phyloP scores from a whole-genome alignment of 64 coral and sea anemone genomes.

The Stylophora pistillata region DNA sequence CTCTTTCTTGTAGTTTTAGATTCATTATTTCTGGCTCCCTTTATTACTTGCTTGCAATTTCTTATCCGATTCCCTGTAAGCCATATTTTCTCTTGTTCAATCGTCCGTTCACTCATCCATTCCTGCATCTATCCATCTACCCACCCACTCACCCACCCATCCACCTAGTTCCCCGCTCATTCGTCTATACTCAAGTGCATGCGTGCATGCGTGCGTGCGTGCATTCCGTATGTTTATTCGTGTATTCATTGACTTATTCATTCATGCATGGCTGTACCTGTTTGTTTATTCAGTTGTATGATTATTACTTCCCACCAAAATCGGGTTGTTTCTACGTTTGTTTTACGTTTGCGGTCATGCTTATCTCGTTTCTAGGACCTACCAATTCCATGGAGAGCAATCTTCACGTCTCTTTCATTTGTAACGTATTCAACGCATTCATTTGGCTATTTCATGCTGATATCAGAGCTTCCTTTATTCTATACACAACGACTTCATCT shows the following conservation, averaged over 20 bases:
- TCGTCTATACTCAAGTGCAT: too few species aligned
- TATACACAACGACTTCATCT: not conserved
- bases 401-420: not conserved
- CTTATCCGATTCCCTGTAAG: too few species aligned
- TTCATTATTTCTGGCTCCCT: too few species aligned
- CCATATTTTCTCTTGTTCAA: not conserved
- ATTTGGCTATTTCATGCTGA: not conserved
- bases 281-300: not conserved
- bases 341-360: not conserved
- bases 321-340: not conserved
- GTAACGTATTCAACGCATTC: not conserved
- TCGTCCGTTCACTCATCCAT: not conserved
- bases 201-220: too few species aligned
- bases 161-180: too few species aligned
- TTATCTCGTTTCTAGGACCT: not conserved
- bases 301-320: too few species aligned
- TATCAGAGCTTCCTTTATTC: slow-evolving; percentile 4
- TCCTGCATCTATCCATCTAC: not conserved
- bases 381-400: slow-evolving; percentile 13
- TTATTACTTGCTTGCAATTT: too few species aligned
- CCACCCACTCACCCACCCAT: too few species aligned
- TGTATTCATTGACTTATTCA: not conserved
- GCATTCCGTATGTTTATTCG: not conserved
- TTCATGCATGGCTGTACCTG: not conserved
- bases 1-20: too few species aligned